Conservation (phyloP, 2,113 vertebrate genomes). For the Numenius arquata region DNA sequence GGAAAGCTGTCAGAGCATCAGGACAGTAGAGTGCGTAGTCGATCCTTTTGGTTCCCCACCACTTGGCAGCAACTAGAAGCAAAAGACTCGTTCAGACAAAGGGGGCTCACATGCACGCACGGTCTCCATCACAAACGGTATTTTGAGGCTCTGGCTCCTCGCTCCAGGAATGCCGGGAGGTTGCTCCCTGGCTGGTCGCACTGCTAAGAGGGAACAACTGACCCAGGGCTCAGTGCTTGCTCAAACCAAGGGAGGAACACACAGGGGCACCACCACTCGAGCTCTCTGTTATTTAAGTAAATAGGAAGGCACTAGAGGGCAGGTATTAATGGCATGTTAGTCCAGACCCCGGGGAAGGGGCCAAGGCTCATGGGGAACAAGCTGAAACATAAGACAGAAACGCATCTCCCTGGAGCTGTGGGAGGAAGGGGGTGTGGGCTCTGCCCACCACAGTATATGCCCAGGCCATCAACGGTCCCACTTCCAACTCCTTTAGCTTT, state of each 20-base stretch:
- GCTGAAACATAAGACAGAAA: neutral
- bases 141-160: neutral
- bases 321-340: neutral
- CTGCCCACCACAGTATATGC: neutral
- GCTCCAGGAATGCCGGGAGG: neutral
- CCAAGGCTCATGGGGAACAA: neutral
- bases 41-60: conserved; percentile 97
- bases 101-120: fast-evolving
- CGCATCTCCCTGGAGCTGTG: neutral
- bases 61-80: conserved; percentile 85
- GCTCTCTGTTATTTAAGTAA: neutral
- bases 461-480: fast-evolving
- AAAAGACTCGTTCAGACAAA: neutral
- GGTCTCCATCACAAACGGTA: fast-evolving
- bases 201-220: neutral
- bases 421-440: neutral
- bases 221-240: neutral
- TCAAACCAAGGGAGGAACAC: neutral
- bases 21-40: conserved; percentile 97
- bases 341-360: neutral
- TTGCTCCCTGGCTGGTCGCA: neutral
- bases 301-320: neutral
- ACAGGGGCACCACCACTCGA: neutral
- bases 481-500: neutral
- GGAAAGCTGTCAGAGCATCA: conserved; percentile 91